Base-by-base conservation (phyloP, 2,888 invertebrate genomes). In the Plagodis dolabraria region DNA sequence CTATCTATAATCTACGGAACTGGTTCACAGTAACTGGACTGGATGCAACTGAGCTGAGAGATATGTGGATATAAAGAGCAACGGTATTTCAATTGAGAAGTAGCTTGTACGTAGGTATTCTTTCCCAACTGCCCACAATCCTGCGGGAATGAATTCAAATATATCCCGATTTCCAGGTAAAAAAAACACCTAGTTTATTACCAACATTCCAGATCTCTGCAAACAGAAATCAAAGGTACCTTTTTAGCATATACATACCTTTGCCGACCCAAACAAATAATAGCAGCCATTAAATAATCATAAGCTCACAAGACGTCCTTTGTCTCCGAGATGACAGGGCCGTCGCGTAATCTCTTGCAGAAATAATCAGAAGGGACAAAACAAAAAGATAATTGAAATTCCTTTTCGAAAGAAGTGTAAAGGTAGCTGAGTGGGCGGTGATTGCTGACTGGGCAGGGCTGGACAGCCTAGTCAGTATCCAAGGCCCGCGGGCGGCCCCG, bases 351-450 rank as follows among this genome's bases (percentile, higher is more conserved):
- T 65, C 53, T 56, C 48, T 46, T 51, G 51, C 54, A 53, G 42
- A 62, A 58, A 58, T 59, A 68, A 60, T 67, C 65, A 67, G 64
- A 65, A 64, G 42, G 56, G 61, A 53, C 57, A 65, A 64, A 55
- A 67, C 68, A 75, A 73, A 77, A 75, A 73, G 65, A 63, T 73
- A 72, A 75, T 73, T 72, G 69, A 71, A 74, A 75, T 74, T 75
- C 60, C 48, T 52, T 49, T 47, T 43, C 42, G 45, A 55, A 57
- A 57, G 58, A 59, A 64, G 59, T 59, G 49, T 53, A 57, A 53
- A 59, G 54, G 74, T 71, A 72, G 75, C 70, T 68, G 53, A 47
- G 57, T 48, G 34, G 54, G 54, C 54, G 53, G 53, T 34, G 45
- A 40, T 40, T 40, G 10, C 10, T 5, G 40, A 10, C 40, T 40